These are phyloP conservation scores for Anoplius nigerrimus DNA, from an alignment of 2,888 invertebrate genomes.

Conservation along the genomic window DNA sequence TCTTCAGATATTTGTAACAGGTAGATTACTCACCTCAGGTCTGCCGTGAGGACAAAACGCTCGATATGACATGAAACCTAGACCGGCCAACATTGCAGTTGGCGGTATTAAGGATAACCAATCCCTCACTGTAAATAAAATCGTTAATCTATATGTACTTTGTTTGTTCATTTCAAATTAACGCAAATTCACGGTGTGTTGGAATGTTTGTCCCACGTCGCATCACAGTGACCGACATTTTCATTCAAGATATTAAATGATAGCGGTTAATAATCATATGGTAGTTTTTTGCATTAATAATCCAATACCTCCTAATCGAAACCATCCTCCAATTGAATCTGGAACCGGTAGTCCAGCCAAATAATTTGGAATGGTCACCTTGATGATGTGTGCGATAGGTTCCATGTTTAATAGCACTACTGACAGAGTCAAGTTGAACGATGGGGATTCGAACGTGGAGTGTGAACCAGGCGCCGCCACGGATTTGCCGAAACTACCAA, in stretches of 20 bases:
- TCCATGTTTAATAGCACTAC: slow-evolving; percentile 80
- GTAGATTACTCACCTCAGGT: slow-evolving; percentile 64
- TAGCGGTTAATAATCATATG: not conserved
- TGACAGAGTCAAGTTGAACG: slow-evolving; percentile 43
- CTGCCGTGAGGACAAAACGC: slow-evolving; percentile 84
- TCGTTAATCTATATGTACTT: too few species aligned
- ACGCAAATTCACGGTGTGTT: too few species aligned
- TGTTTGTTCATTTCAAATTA: too few species aligned
- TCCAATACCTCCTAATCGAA: slow-evolving; percentile 84
- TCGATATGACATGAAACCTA: slow-evolving; percentile 87
- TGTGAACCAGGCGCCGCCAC: too few species aligned
- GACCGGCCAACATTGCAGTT: slow-evolving; percentile 85
- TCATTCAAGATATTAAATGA: too few species aligned
- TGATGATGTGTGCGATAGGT: slow-evolving; percentile 85
- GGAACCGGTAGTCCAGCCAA: slow-evolving; percentile 90
- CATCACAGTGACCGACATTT: too few species aligned
- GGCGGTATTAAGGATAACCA: slow-evolving; percentile 90
- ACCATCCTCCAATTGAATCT: slow-evolving; percentile 89
- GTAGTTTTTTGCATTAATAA: slow-evolving; percentile 8
- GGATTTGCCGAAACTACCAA: too few species aligned
- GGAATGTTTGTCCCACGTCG: too few species aligned
- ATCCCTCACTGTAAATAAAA: slow-evolving; percentile 82
- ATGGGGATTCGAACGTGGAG: slow-evolving; percentile 5
- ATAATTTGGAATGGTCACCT: slow-evolving; percentile 89
- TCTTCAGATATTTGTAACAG: slow-evolving; percentile 40